Base-by-base conservation (phyloP, 2,113 vertebrate genomes). In the Sinocyclocheilus rhinocerous region DNA sequence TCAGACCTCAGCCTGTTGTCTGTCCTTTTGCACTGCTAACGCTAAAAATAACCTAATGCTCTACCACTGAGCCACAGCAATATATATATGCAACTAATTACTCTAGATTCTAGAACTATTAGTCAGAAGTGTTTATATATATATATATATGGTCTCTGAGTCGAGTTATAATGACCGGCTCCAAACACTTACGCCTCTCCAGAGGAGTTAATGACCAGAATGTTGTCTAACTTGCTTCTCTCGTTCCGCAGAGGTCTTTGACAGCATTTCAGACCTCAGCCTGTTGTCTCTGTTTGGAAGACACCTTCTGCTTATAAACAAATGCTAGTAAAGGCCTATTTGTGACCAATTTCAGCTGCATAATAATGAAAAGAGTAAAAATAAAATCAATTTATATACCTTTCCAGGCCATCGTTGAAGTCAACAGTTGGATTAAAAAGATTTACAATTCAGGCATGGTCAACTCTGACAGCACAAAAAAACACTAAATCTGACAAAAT, bases 161-260 rank as follows among this genome's bases (percentile, higher is more conserved):
- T 63, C 24, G 24, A 50, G 78, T 36, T 39, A 22, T 80, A 50
- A 50, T 80, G 50, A 52, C 48, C 20, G 76, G 4, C 50, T 55
- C 55, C 18, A 39, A 61, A 39, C 55, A 61, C 4, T 3, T 73
- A 75, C 3, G 12, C 48, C 26, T 50, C 61, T 70, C 63, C 16
- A 69, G 24, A 70, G 45, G 24, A 82, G 80, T 29, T 69, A 82
- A 82, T 69, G 80, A 82, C 63, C 63, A 82, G 63, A 69, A 80
- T 55, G 57, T 42, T 65, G 57, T 81, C 57, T 63, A 65, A 52
- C 42, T 50, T 81, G 61, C n/a, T 67, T 81, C 16, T n/a, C n/a
- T 81, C 3, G 0, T 67, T 77, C 13, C 5, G 2, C 24, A 48
- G 11, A 75, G n/a, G 18, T 18, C 57, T 80, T 36, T 80, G 55